Base-by-base conservation (phyloP, 2,888 invertebrate species). In the Himalopsyche kuldschensis region DNA sequence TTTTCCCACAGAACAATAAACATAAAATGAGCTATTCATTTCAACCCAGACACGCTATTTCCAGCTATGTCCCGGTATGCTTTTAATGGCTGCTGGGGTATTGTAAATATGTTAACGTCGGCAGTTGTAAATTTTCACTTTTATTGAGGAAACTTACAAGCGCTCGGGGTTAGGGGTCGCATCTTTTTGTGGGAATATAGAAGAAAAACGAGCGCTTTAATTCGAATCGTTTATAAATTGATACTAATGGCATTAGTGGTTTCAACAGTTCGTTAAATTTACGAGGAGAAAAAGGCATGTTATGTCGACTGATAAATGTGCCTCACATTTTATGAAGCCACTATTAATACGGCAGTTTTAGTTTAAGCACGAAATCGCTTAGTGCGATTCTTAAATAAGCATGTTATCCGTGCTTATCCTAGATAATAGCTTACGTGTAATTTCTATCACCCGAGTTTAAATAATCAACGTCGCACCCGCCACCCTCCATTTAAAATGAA, bases 101-200 rank as follows among this genome's bases (percentile, higher is more conserved):
- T 77, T 79, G 79, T 82, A 82, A 69, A 69, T 69, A 69, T 69
- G 69, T 69, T 69, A 69, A 30, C 27, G 83, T 63, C 80, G 46
- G 83, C 76, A 48, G 76, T 80, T 80, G 80, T 83, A 83, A 80
- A 83, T 83, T 83, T 83, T 83, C 83, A 83, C 83, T 83, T 83
- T 83, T 83, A 83, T 83, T 63, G 83, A 83, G 83, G 83, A 83
- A 83, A 80, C 80, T 80, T 41, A 75, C 80, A 30, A 69, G 63
- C 30, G 41, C 48, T 75, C 11, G 24, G 30, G 83, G 83, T 79
- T 55, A 77, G 32, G 76, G 83, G 83, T 83, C 80, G 76, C 30
- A 75, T 76, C 80, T 55, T 55, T 69, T 80, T 83, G 78, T 80
- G 83, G 80, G 80, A 80, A 83, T 63, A 32, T 3, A 27, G 27